These are phyloP conservation scores for Epinotia ramella DNA, from an alignment of 2,888 invertebrate genomes.

Conservation along the genomic window DNA sequence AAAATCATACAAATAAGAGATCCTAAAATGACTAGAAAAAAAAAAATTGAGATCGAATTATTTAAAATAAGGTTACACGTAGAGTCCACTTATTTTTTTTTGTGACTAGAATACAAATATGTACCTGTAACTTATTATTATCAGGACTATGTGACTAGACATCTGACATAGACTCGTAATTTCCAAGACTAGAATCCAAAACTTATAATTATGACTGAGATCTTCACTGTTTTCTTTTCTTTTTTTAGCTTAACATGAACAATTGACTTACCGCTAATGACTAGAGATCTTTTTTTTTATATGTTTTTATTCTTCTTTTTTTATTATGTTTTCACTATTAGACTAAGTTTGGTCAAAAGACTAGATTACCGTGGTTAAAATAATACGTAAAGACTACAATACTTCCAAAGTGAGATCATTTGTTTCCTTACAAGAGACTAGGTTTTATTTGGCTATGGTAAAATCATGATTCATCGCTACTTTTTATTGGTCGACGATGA, in stretches of 20 bases:
- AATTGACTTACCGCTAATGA: not conserved
- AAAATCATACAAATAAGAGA: not conserved
- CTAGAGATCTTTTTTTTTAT: not conserved
- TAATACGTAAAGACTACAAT: not conserved
- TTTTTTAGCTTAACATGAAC: not conserved
- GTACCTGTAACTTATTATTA: no score
- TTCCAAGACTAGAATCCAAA: not conserved
- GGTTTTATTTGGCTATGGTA: constrained; percentile 1
- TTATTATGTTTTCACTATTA: not conserved
- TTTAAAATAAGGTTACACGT: not conserved
- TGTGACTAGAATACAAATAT: not conserved
- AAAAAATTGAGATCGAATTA: constrained; percentile 7
- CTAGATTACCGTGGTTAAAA: not conserved
- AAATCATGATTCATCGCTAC: not conserved
- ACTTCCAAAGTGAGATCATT: not conserved
- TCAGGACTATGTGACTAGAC: constrained; percentile 4
- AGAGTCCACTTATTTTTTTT: not conserved
- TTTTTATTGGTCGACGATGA: not conserved
- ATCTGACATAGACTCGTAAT: not conserved
- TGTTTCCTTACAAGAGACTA: not conserved
- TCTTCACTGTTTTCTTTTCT: not conserved
- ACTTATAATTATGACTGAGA: not conserved
- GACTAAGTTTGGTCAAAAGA: not conserved
- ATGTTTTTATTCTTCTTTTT: not conserved
- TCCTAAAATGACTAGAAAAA: not conserved